These are phyloP conservation scores for Phaethon lepturus DNA, from an alignment of 2,113 vertebrate genomes.

Conservation along the genomic window DNA sequence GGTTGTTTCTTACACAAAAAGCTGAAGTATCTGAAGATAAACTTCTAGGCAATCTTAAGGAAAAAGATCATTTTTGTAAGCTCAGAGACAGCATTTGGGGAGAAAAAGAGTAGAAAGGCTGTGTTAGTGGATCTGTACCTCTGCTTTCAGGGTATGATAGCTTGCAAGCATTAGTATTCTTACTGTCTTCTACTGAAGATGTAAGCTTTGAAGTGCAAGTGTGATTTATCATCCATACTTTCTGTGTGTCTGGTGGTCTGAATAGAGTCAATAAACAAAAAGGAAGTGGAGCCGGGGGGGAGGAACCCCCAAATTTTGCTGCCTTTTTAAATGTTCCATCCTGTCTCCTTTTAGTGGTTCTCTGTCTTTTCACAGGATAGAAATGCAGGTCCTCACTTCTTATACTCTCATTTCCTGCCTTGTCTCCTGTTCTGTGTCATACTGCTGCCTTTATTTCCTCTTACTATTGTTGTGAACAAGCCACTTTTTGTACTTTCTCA, in stretches of 20 bases:
- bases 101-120: neutral
- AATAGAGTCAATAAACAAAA: neutral
- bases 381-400: neutral
- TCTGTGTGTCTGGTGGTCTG: neutral
- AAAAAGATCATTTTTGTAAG: neutral
- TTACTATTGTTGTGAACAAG: slow-evolving; percentile 17
- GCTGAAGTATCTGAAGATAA: neutral
- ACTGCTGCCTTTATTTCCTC: slow-evolving; percentile 40
- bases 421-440: neutral
- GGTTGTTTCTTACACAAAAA: neutral
- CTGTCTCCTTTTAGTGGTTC: neutral
- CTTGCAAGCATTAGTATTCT: neutral
- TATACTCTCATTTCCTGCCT: slow-evolving; percentile 1
- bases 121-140: neutral
- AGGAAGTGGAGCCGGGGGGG: neutral
- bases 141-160: neutral
- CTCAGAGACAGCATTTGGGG: neutral
- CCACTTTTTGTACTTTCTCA: slow-evolving; percentile 12
- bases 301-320: neutral
- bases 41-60: neutral
- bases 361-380: neutral
- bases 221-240: neutral
- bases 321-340: neutral
- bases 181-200: neutral
- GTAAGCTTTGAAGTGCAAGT: neutral